A percentile compares a stretch with the other conserved stretches of the same genome.
Conservation (phyloP, 2,797 vertebrate genomes). For the Myotis vivesi region DNA sequence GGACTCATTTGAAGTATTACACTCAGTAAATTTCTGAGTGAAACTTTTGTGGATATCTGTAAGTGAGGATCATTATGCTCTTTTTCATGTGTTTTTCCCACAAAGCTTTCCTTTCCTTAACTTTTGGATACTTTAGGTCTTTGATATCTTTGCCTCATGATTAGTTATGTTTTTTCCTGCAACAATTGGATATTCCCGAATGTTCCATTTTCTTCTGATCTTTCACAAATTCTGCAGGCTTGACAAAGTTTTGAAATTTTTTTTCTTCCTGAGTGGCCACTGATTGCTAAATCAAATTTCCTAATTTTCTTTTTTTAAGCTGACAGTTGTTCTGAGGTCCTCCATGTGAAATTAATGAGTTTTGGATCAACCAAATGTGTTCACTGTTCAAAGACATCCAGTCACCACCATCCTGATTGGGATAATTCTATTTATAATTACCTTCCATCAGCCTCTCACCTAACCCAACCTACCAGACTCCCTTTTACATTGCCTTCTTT, state of each 20-base stretch:
- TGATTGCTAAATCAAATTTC: not conserved
- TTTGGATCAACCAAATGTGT: not conserved
- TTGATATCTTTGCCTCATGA: not conserved
- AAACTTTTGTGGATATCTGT: not conserved
- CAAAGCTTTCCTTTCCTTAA: not conserved
- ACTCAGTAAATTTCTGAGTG: not conserved
- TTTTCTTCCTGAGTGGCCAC: not conserved
- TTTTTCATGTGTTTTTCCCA: not conserved
- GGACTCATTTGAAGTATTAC: not conserved
- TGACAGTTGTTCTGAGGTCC: not conserved
- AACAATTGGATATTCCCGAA: not conserved
- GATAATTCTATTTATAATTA: not conserved
- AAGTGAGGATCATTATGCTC: not conserved
- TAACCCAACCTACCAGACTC: not conserved
- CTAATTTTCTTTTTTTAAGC: not conserved
- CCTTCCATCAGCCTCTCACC: not conserved
- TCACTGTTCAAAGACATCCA: not conserved
- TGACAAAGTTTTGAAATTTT: not conserved
- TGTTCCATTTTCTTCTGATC: not conserved
- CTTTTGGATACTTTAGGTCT: not conserved
- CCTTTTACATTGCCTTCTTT: not conserved
- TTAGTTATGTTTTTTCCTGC: not conserved
- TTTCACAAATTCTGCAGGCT: not conserved
- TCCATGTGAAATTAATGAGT: not conserved
- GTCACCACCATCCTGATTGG: not conserved